Percentiles rank a stretch among this genome's conserved stretches.
Conservation (phyloP, 2,888 invertebrate species). For the Abscondita cerata region DNA sequence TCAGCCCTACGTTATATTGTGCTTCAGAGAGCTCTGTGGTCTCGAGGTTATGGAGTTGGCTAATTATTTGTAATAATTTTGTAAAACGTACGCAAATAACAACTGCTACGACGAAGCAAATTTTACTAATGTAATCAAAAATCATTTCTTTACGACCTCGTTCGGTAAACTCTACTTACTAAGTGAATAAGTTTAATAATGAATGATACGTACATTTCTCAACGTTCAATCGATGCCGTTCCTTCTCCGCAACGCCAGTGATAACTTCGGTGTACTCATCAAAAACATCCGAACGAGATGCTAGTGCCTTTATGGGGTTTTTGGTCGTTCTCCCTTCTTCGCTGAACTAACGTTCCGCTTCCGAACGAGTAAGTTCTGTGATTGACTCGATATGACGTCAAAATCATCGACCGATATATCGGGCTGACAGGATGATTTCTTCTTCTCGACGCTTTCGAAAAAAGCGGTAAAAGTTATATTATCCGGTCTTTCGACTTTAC, state of each 20-base stretch:
- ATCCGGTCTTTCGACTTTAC: conserved; percentile 73
- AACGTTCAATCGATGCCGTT: conserved; percentile 75
- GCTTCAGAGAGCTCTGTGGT: too few species aligned
- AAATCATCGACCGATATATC: conserved; percentile 67
- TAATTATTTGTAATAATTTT: too few species aligned
- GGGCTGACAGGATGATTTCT: conserved; percentile 40
- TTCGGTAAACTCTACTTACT: too few species aligned
- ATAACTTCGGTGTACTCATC: conserved; percentile 82
- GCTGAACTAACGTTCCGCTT: conserved; percentile 73
- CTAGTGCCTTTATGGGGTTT: conserved; percentile 85
- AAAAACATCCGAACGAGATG: conserved; percentile 79
- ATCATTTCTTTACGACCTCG: too few species aligned
- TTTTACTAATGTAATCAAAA: too few species aligned
- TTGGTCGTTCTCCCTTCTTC: conserved; percentile 71
- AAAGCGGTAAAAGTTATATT: conserved; percentile 86
- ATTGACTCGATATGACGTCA: conserved; percentile 68
- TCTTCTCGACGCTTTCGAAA: conserved; percentile 67
- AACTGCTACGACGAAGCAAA: too few species aligned
- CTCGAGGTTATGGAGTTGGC: too few species aligned
- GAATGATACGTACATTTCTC: conserved; percentile 81
- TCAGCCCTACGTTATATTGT: too few species aligned
- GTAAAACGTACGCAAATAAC: too few species aligned
- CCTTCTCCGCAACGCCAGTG: conserved; percentile 76
- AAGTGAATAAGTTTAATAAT: too few species aligned
- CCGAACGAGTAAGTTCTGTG: conserved; percentile 68